phyloP scores from a whole-genome alignment of 2,797 vertebrate species.

The Gallirallus australis region DNA sequence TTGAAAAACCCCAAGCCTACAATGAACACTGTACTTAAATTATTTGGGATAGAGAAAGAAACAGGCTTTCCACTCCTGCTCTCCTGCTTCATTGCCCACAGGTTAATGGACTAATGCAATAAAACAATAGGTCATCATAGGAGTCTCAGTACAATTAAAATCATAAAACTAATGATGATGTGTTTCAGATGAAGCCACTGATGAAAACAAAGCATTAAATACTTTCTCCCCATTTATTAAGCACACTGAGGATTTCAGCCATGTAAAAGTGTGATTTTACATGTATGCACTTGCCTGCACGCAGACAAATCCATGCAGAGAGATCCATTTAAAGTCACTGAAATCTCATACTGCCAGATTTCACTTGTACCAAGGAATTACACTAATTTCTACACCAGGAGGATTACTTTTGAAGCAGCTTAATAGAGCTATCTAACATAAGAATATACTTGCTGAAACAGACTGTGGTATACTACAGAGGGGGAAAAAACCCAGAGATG shows the following conservation, averaged over 20 bases:
- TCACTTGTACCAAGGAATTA: background rate
- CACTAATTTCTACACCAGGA: background rate
- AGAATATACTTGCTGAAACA: background rate
- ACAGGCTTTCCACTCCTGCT: conserved; percentile 39
- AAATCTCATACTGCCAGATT: background rate
- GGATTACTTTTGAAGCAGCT: background rate
- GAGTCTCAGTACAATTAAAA: conserved; percentile 66
- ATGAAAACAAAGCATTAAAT: conserved; percentile 65
- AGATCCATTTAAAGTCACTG: background rate
- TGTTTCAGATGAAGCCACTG: conserved; percentile 59
- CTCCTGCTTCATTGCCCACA: conserved; percentile 12
- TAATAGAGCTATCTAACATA: background rate
- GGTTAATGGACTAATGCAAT: conserved; percentile 65
- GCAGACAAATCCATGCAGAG: background rate
- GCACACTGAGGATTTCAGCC: background rate
- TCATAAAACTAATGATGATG: conserved; percentile 55
- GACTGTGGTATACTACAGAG: background rate
- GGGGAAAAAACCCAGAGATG: background rate
- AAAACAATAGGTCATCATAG: conserved; percentile 60
- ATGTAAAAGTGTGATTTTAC: background rate
- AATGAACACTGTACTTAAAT: conserved; percentile 20
- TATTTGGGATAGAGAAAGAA: conserved; percentile 60
- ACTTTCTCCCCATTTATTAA: conserved; percentile 34
- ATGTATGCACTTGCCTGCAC: background rate
- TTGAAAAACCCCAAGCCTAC: conserved; percentile 34